Percentiles rank a stretch among this genome's conserved stretches.
Evolutionary conservation across 2,113 vertebrate genomes (phyloP).

Genomic region (Pteronura brasiliensis): DNA sequence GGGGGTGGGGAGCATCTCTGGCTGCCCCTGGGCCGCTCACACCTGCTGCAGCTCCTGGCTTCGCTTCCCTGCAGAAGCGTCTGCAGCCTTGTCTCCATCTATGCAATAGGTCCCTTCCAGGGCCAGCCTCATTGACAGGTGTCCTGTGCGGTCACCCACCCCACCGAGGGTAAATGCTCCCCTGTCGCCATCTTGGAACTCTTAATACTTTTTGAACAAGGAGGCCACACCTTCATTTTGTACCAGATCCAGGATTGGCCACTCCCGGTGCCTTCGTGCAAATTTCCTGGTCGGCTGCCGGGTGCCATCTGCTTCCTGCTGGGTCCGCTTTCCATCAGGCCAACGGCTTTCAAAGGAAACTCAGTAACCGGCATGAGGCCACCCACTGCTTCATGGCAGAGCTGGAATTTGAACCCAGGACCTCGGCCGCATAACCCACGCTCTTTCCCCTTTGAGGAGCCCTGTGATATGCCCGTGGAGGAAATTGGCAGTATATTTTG

Average conservation of each 20-base stretch:
- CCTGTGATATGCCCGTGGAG: fast-evolving
- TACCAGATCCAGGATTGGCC: fast-evolving
- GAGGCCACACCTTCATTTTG: background rate
- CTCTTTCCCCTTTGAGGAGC: too few relatives aligned
- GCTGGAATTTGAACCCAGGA: background rate
- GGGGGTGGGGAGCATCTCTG: background rate
- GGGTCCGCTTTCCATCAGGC: background rate
- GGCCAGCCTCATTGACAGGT: fast-evolving
- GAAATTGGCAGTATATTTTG: background rate
- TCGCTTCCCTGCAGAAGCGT: background rate
- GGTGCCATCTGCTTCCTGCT: background rate
- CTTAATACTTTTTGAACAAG: background rate
- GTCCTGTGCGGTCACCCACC: fast-evolving
- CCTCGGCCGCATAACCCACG: fast-evolving
- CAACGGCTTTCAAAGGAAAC: background rate
- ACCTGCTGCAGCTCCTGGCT: background rate
- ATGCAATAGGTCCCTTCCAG: background rate
- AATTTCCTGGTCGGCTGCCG: too few relatives aligned
- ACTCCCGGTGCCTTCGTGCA: fast-evolving
- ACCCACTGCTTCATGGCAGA: background rate
- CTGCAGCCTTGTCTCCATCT: background rate
- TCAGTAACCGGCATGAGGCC: background rate
- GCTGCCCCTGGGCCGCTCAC: background rate
- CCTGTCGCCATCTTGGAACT: background rate
- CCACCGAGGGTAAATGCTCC: fast-evolving